Evolutionary conservation across 2,888 invertebrate species (phyloP).

Genomic region (Vesta saturnalis): DNA sequence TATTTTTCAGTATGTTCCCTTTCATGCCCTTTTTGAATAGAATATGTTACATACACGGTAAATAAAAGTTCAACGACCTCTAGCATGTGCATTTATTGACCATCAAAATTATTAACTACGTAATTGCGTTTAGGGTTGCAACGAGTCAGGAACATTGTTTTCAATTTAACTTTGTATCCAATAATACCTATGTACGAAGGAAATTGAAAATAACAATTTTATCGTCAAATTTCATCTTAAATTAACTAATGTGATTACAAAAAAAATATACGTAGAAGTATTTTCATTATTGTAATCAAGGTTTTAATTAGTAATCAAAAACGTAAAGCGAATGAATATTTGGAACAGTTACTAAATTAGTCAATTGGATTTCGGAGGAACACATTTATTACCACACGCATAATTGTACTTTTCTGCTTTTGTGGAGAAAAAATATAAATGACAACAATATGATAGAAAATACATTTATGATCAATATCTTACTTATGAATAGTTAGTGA

Average conservation of each 20-base stretch:
- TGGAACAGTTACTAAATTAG: neutral
- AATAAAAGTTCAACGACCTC: constrained; percentile 20
- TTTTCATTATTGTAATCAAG: neutral
- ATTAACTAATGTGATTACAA: neutral
- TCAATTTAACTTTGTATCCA: neutral
- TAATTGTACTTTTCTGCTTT: neutral
- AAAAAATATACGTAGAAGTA: neutral
- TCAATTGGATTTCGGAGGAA: neutral
- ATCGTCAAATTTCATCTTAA: constrained; percentile 5
- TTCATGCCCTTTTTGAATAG: constrained; percentile 1
- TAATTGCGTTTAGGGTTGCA: constrained; percentile 10
- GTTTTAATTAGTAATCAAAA: neutral
- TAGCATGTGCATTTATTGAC: constrained; percentile 27
- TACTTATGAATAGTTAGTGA: neutral
- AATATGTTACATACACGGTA: neutral
- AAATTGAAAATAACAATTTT: neutral
- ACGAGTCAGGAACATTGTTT: constrained; percentile 13
- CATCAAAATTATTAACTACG: constrained; percentile 21
- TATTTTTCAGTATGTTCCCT: constrained; percentile 14
- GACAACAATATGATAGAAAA: neutral
- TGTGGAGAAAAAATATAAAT: too few relatives aligned
- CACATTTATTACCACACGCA: neutral
- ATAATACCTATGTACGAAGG: too few relatives aligned
- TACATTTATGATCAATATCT: neutral
- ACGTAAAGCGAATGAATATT: neutral